Base-by-base conservation (phyloP, 2,888 invertebrate species). In the Pollenia amentaria region DNA sequence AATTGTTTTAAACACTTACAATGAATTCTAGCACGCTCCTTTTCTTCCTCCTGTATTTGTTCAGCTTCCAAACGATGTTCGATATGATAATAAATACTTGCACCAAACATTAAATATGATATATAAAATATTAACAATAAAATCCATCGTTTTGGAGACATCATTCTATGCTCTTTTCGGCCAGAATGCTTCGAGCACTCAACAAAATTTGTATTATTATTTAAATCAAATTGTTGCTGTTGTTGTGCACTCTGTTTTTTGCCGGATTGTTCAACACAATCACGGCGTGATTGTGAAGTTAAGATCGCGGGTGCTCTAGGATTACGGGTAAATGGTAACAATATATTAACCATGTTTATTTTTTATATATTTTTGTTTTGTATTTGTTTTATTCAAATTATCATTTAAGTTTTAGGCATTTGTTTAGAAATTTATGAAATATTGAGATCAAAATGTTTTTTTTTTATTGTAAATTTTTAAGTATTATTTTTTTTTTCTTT, bases 51-150 rank as follows among this genome's bases (percentile, higher is more conserved):
- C 73, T 93, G 94, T 69, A 95, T 94, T 88, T 95, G 94, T 87
- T 95, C 94, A 70, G 94, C 93, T 93, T 97, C 97, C 90, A 96
- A 93, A 46, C 95, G 95, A 90, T 96, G 95, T 94, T 98, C 97
- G 89, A 97, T 96, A 91, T 96, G 95, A 94, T 97, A 97, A 93
- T 97, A 98, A 89, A 97, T 96, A 88, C 95, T 96, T n/a, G 97
- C 97, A 11, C 97, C 98, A 84, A 97, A 95, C 90, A 97, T 94
- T 89, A 97, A 94, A 92, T 97, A 97, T 84, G 95, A 95, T 84
- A 97, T 94, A 91, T 97, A 97, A 89, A 97, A 94, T 89, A 96
- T 94, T 89, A 97, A 94, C 94, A 97, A 94, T 89, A 96, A 95
- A 88, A 96, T 94, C 95, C 97, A 95, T 94, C 97, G 96, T 94